Evolutionary conservation across 2,888 invertebrate species (phyloP).

Genomic region (Craniophora ligustri): DNA sequence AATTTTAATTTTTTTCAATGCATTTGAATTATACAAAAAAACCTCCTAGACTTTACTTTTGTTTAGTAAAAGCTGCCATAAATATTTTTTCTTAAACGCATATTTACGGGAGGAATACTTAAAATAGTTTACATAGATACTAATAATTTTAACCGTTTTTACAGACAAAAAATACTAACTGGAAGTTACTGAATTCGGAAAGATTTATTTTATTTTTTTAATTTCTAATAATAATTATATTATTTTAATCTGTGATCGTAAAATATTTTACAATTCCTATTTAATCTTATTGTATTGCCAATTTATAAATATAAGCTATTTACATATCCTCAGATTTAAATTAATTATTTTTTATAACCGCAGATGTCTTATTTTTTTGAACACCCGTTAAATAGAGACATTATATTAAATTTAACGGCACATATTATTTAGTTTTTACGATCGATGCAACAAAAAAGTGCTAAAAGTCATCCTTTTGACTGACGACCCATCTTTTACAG

Average conservation of each 20-base stretch:
- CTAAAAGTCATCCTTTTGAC: slow-evolving; percentile 81
- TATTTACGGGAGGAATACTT: no score
- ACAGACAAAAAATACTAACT: background rate
- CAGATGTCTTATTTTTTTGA: slow-evolving; percentile 66
- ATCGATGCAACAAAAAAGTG: slow-evolving; percentile 78
- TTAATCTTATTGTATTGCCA: slow-evolving; percentile 6
- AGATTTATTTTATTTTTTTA: background rate
- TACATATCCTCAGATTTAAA: slow-evolving; percentile 36
- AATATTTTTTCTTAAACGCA: no score
- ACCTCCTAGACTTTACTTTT: no score
- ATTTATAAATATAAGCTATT: background rate
- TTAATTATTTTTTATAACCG: slow-evolving; percentile 64
- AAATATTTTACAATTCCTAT: slow-evolving; percentile 1
- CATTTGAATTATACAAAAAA: no score
- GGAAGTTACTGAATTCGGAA: background rate
- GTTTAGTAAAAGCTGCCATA: no score
- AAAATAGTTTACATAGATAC: no score
- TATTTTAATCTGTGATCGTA: slow-evolving; percentile 9
- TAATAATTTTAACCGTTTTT: background rate
- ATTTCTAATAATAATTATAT: slow-evolving; percentile 20
- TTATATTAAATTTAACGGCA: slow-evolving; percentile 67
- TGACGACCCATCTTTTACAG: slow-evolving; percentile 60
- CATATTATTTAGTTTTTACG: slow-evolving; percentile 75
- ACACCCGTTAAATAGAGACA: slow-evolving; percentile 65
- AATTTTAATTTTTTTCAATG: background rate